Evolutionary conservation across 1,140 invertebrate species (phyloP), one percentile per base, ranked within the genome.

Genomic region (Neodiprion lecontei): DNA sequence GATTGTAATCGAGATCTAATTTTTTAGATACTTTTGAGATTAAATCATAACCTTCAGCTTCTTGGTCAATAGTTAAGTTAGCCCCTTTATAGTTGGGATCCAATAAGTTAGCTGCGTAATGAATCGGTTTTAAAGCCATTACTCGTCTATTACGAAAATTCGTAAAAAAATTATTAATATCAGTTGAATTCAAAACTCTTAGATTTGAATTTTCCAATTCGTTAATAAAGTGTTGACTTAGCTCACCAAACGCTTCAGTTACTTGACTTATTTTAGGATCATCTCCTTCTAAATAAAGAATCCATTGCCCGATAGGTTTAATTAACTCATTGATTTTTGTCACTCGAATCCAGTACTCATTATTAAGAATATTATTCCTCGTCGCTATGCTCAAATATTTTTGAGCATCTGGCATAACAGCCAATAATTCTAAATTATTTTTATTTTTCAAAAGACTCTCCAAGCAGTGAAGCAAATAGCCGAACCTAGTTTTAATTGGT

Each of bases 361-460:
- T 17, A 17, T 17, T 17, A 17, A 17, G 17, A 17, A 17, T 17
- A 17, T 17, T 17, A 17, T 17, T 17, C 17, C 17, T 17, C 17
- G 17, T 17, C 17, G 17, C 17, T 17, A 17, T 17, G 17, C 17
- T 17, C 17, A 17, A 17, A 17, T 17, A 17, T 17, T 17, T 17
- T 17, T 17, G 17, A 17, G 17, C 17, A 17, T 17, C 17, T 17
- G 17, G 17, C 17, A 17, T 17, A 17, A 17, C 17, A 17, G 17
- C 17, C 17, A 17, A 17, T 17, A 17, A 17, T 17, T 81, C 79
- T 47, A 83, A 78, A 74, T 80, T 79, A 2, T 73, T 74, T 75
- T 83, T 79, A 69, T 79, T 81, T 48, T 74, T 47, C 75, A 72
- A 48, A 67, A 82, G 50, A 73, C 75, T 80, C 7, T 82, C 77